A percentile compares a stretch with the other conserved stretches of the same genome.
These are phyloP conservation scores for Lycocorax pyrrhopterus DNA, from an alignment of 2,113 vertebrate genomes.

Conservation along the genomic window DNA sequence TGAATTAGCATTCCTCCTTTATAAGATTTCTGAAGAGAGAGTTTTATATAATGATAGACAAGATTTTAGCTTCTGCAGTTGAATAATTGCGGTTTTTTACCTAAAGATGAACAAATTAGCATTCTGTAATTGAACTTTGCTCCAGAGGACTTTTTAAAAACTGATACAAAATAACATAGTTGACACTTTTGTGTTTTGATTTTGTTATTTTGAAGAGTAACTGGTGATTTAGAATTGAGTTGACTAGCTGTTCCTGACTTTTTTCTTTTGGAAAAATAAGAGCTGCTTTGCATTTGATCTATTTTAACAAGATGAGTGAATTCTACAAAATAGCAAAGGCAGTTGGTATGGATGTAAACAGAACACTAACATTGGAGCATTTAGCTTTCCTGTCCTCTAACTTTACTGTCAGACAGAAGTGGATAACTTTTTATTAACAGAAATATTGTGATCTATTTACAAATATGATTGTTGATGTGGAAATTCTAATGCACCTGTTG, in stretches of 20 bases:
- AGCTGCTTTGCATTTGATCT: slow-evolving; percentile 57
- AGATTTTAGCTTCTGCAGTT: background rate
- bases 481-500: slow-evolving; percentile 40
- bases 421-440: background rate
- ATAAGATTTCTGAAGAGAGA: background rate
- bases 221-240: slow-evolving; percentile 21
- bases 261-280: slow-evolving; percentile 24
- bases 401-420: slow-evolving; percentile 9
- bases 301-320: slow-evolving; percentile 40
- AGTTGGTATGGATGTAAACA: slow-evolving; percentile 48
- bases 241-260: background rate
- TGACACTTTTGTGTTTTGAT: background rate
- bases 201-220: slow-evolving; percentile 9
- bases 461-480: background rate
- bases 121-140: background rate
- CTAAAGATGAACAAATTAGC: background rate
- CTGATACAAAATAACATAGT: background rate
- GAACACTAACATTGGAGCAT: slow-evolving; percentile 26
- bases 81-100: background rate
- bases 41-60: background rate
- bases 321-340: slow-evolving; percentile 46
- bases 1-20: background rate
- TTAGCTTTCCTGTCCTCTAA: slow-evolving; percentile 41
- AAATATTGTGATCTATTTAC: slow-evolving; percentile 23
- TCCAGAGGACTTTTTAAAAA: background rate